Evolutionary conservation across 2,113 vertebrate species (phyloP).

Genomic region (Albula glossodonta): DNA sequence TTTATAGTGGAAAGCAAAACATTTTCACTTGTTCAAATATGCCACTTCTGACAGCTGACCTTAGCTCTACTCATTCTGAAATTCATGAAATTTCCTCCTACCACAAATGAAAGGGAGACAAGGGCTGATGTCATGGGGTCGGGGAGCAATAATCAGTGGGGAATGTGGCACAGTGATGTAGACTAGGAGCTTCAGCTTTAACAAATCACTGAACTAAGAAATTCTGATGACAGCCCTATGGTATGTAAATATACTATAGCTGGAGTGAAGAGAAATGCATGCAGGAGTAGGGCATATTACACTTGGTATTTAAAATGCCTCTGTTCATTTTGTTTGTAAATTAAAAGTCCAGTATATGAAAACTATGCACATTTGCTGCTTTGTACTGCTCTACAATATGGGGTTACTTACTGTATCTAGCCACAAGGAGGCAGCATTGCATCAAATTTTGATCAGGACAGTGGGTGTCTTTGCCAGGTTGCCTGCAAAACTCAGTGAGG

Average conservation of each 20-base stretch:
- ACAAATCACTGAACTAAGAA: background rate
- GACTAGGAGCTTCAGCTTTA: no score
- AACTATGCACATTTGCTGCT: background rate
- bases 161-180: no score
- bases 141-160: background rate
- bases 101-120: no score
- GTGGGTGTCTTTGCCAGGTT: background rate
- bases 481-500: slow-evolving; percentile 10
- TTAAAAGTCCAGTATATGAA: background rate
- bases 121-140: background rate
- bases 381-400: background rate
- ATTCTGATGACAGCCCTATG: background rate
- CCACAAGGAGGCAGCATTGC: slow-evolving; percentile 56
- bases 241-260: background rate
- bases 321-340: no score
- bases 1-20: no score
- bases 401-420: background rate
- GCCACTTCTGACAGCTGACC: no score
- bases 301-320: no score
- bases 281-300: no score
- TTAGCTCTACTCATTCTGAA: no score
- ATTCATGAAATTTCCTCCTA: no score
- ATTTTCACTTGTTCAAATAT: no score
- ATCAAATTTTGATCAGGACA: background rate
- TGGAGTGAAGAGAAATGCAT: background rate